Evolutionary conservation across 2,113 vertebrate species (phyloP), one percentile per base, ranked within the genome.

Genomic region (Colossoma macropomum): DNA sequence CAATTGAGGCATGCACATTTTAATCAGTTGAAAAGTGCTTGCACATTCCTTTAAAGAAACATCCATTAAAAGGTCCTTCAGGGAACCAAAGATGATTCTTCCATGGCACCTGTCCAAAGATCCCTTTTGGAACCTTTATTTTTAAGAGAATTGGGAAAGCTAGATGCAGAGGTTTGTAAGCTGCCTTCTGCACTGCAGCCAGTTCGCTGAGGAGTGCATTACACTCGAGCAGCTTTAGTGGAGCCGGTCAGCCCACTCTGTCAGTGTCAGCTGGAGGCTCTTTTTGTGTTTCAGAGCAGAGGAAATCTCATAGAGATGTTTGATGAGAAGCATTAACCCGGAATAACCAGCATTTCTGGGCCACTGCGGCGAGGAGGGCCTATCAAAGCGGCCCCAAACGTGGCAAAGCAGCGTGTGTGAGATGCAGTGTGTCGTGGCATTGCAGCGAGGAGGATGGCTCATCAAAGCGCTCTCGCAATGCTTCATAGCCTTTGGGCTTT

Each of bases 231-330:
- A 62, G 52, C n/a, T 69, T 69, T 28, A 82, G 54, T 59, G 13
- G 50, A 59, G 48, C 38, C 3, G 0, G 28, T 38, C 15, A 54
- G 62, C 80, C 62, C 60, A 28, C 50, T 41, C 38, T 70, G 71
- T 66, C 80, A 63, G 34, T 80, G 80, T 76, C 80, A 80, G 70
- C 70, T 84, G 83, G 83, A 59, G 70, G 62, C 34, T 75, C 30
- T 34, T 77, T 87, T 12, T 82, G 68, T 87, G 79, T 86, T 82
- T 56, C 23, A 83, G 62, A 70, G 78, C 76, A 34, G 54, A 78
- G 45, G 19, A 75, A 73, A 81, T 82, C 60, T 75, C 77, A 82
- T 60, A 28, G 34, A 72, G 66, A 80, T 71, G 66, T 80, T 77
- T 75, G 60, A 84, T 79, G 70, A 83, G 71, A 48, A 73, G 60